Conservation (phyloP, 2,888 invertebrate genomes). For the Melanchra persicariae region DNA sequence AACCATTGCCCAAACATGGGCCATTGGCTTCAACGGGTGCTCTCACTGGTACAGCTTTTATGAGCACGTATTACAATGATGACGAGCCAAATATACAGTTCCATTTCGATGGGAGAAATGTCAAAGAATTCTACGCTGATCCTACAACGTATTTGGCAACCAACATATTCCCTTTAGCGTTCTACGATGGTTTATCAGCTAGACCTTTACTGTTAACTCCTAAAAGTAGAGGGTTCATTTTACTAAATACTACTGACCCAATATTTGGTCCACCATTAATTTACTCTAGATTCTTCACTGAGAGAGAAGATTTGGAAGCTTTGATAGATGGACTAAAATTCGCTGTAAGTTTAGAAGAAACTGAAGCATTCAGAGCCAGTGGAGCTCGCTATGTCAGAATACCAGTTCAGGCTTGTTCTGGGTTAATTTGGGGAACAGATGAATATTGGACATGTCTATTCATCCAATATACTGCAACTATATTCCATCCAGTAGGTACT, state of each 20-base stretch:
- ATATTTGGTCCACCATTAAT: slow-evolving; percentile 93
- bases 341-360: slow-evolving; percentile 90
- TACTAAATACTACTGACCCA: slow-evolving; percentile 93
- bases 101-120: slow-evolving; percentile 91
- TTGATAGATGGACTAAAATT: slow-evolving; percentile 92
- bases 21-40: slow-evolving; percentile 90
- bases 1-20: slow-evolving; percentile 83
- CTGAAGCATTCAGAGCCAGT: slow-evolving; percentile 90
- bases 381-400: slow-evolving; percentile 90
- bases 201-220: slow-evolving; percentile 92
- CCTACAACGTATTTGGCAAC: slow-evolving; percentile 88
- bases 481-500: slow-evolving; percentile 93
- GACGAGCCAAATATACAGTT: slow-evolving; percentile 92
- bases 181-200: slow-evolving; percentile 91
- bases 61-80: slow-evolving; percentile 88
- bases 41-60: slow-evolving; percentile 91
- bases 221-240: slow-evolving; percentile 91
- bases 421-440: slow-evolving; percentile 91
- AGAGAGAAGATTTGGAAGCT: slow-evolving; percentile 91
- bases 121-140: slow-evolving; percentile 90
- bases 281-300: slow-evolving; percentile 92
- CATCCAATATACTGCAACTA: slow-evolving; percentile 92
- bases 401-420: slow-evolving; percentile 91
- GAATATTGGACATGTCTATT: slow-evolving; percentile 93
- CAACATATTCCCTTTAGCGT: slow-evolving; percentile 90